A percentile compares a stretch with the other conserved stretches of the same genome.
These are phyloP conservation scores for Cherax quadricarinatus DNA, from an alignment of 1,140 invertebrate species.

Conservation along the genomic window DNA sequence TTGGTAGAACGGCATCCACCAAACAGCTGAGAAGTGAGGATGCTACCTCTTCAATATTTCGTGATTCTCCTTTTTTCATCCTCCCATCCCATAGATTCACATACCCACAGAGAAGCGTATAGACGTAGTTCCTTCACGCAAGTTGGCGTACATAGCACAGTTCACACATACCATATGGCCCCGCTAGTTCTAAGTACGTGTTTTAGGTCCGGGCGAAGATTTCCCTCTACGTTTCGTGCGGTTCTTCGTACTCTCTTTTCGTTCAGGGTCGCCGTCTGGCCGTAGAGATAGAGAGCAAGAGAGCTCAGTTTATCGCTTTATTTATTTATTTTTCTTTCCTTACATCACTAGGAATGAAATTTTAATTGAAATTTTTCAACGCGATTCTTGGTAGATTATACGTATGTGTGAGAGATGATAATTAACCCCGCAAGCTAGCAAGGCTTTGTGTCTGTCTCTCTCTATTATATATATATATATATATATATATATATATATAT, in stretches of 20 bases:
- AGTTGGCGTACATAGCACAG: background rate
- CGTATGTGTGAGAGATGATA: too few relatives aligned
- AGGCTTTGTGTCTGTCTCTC: too few relatives aligned
- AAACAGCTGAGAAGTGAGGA: slow-evolving; percentile 53
- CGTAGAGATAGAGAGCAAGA: slow-evolving; percentile 13
- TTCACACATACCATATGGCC: background rate
- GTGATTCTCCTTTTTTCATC: slow-evolving; percentile 26
- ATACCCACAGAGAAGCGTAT: background rate
- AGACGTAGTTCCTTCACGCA: background rate
- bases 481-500: too few relatives aligned
- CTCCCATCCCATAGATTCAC: background rate
- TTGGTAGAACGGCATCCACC: slow-evolving; percentile 1
- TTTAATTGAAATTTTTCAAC: background rate
- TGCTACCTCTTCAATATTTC: slow-evolving; percentile 56
- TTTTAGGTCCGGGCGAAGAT: background rate
- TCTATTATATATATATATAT: too few relatives aligned
- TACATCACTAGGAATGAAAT: background rate
- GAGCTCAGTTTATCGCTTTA: background rate
- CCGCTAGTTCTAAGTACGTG: background rate
- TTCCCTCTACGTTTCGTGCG: background rate
- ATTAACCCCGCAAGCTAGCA: too few relatives aligned
- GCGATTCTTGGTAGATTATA: too few relatives aligned
- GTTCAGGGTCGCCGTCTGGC: slow-evolving; percentile 39
- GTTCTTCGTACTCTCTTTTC: background rate
- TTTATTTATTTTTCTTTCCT: background rate